Conservation (phyloP, 2,888 invertebrate genomes). For the Furcula furcula region DNA sequence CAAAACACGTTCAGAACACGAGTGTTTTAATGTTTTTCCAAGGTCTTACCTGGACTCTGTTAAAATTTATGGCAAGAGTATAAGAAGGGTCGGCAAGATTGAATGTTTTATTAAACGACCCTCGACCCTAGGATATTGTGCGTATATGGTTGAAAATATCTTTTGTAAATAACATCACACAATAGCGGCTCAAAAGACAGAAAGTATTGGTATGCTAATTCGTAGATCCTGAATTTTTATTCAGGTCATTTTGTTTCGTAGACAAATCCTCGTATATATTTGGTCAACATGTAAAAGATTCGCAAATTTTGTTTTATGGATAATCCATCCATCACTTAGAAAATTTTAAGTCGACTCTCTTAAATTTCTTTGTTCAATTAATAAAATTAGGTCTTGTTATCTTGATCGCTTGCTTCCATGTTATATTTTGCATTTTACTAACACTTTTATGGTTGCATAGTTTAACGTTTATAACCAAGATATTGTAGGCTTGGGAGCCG, state of each 20-base stretch:
- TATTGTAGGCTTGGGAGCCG: too few relatives aligned
- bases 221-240: neutral
- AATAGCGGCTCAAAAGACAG: neutral
- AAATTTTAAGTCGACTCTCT: too few relatives aligned
- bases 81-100: slow-evolving; percentile 28
- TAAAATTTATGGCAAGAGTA: slow-evolving; percentile 36
- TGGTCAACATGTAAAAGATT: too few relatives aligned
- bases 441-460: too few relatives aligned
- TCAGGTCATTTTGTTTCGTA: neutral
- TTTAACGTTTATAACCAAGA: too few relatives aligned
- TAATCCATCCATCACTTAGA: too few relatives aligned
- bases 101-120: slow-evolving; percentile 37
- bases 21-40: slow-evolving; percentile 29
- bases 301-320: too few relatives aligned
- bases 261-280: too few relatives aligned
- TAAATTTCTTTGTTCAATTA: too few relatives aligned
- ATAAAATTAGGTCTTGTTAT: too few relatives aligned
- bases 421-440: too few relatives aligned
- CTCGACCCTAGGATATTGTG: slow-evolving; percentile 6
- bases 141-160: neutral
- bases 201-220: neutral
- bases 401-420: too few relatives aligned
- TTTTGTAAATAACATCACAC: neutral
- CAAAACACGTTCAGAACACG: slow-evolving; percentile 21
- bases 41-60: slow-evolving; percentile 27